Base-by-base conservation (phyloP, 2,113 vertebrate species). In the Equus quagga region DNA sequence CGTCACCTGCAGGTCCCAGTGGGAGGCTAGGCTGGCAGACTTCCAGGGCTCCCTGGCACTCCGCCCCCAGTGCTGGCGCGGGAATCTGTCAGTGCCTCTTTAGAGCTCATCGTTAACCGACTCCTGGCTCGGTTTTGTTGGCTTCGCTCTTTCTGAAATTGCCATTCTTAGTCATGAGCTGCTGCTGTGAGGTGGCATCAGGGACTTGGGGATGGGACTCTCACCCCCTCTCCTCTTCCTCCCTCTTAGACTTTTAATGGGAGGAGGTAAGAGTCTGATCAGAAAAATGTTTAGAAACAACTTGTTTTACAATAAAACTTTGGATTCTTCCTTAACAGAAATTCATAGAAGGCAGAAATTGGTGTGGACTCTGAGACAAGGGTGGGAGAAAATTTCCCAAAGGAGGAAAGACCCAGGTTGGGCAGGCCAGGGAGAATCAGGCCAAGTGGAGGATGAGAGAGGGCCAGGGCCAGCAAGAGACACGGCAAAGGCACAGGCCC, bases 11-110 rank as follows among this genome's bases (percentile, higher is more conserved):
- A 17, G 67, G 51, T 54, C 92, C 95, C 84, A 67, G 96, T 92
- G 90, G 97, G 96, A 95, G 97, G 97, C 94, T 19, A 64, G 26
- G 33, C 75, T 92, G 97, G 97, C 97, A 96, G 92, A 28, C 95
- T 56, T 92, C 97, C 97, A 91, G 33, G 12, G 58, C 51, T 70
- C 75, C 49, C 82, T 82, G 10, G 85, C 46, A 23, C 0, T 8
- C 86, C 83, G 0, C 96, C 97, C 88, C 83, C 92, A 15, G 89
- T 26, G 4, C 94, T 93, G 72, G 67, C 23, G 89, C 92, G 67
- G 51, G 89, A 90, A 86, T 72, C 97, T 91, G 85, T 76, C 44
- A 19, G 75, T 23, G 76, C 88, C 49, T 92, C 85, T n/a, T 46
- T 36, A 41, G 78, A 79, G 89, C 96, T 95, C 64, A 4, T 65